Base-by-base conservation (phyloP, 2,113 vertebrate species). In the Syngnathus scovelli region DNA sequence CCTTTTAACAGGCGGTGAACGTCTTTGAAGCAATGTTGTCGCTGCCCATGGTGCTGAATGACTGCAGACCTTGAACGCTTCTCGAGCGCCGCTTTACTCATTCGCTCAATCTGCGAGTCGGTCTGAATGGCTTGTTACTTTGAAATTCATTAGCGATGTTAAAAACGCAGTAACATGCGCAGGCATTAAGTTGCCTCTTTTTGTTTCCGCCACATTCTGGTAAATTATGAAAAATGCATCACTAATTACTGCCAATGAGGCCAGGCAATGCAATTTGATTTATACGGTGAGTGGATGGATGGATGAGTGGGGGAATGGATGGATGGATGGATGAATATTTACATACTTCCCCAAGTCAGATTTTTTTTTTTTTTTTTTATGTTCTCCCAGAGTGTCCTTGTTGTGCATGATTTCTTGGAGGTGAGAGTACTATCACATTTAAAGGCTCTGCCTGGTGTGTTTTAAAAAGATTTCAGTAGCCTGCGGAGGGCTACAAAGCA, bases 41-140 rank as follows among this genome's bases (percentile, higher is more conserved):
- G 61, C 84, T 80, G 39, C 76, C 70, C 63, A 0, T 74, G 72
- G 74, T 78, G 39, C 71, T 82, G 46, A 72, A 61, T 33, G 66
- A 6, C 59, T 44, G 60, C 41, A 19, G 44, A 9, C 46, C 27
- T 54, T 36, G 1, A 60, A 52, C 19, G 61, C 49, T 52, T 68
- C 15, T 56, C 43, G 8, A 59, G 16, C 7, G 69, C 48, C 37
- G 10, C 41, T 55, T 39, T 63, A n/a, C 56, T 27, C 33, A 48
- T 18, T 60, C 19, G 19, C 58, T 39, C 18, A 9, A n/a, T 37
- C 37, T 19, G 27, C 18, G 19, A 60, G 7, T n/a, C 36, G 39
- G 12, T 16, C 27, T 37, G 13, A 44, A 18, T n/a, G 37, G n/a
- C 37, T 18, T 56, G 33, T 36, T 18, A 19, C 58, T 38, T 9